Evolutionary conservation across 2,888 invertebrate species (phyloP).

Genomic region (Cosmorhoe ocellata): DNA sequence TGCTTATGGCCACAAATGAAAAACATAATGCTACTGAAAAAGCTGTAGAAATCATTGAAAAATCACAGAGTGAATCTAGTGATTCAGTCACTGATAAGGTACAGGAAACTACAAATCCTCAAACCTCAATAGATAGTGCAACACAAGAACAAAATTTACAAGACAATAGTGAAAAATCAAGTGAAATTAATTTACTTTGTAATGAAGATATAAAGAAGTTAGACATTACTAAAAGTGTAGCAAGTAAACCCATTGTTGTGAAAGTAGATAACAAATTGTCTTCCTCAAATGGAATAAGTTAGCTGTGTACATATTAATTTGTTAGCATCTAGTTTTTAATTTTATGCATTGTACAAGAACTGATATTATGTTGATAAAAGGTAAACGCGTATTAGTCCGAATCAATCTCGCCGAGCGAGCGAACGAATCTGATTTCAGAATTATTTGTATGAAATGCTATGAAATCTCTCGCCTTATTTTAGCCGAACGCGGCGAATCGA

Average conservation of each 20-base stretch:
- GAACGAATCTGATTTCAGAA: too few species aligned
- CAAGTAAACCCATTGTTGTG: slow-evolving; percentile 10
- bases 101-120: neutral
- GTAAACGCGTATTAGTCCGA: too few species aligned
- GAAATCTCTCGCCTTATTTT: too few species aligned
- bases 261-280: slow-evolving; percentile 15
- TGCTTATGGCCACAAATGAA: slow-evolving; percentile 13
- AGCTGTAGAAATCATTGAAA: slow-evolving; percentile 10
- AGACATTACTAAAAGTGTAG: slow-evolving; percentile 4
- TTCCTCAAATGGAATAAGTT: slow-evolving; percentile 21
- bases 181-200: slow-evolving; percentile 19
- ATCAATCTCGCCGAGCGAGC: too few species aligned
- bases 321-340: slow-evolving; percentile 18
- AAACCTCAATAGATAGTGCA: slow-evolving; percentile 4
- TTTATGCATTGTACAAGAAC: slow-evolving; percentile 18
- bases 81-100: slow-evolving; percentile 5
- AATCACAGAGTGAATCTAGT: slow-evolving; percentile 17
- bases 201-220: slow-evolving; percentile 16
- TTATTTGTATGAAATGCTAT: too few species aligned
- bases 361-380: slow-evolving; percentile 17
- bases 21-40: slow-evolving; percentile 12
- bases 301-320: slow-evolving; percentile 10
- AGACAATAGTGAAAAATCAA: slow-evolving; percentile 18
- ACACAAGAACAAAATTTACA: slow-evolving; percentile 1
- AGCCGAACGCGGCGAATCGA: too few species aligned